phyloP scores from a whole-genome alignment of 1,140 invertebrate species.

The Muscidifurax raptorellus region DNA sequence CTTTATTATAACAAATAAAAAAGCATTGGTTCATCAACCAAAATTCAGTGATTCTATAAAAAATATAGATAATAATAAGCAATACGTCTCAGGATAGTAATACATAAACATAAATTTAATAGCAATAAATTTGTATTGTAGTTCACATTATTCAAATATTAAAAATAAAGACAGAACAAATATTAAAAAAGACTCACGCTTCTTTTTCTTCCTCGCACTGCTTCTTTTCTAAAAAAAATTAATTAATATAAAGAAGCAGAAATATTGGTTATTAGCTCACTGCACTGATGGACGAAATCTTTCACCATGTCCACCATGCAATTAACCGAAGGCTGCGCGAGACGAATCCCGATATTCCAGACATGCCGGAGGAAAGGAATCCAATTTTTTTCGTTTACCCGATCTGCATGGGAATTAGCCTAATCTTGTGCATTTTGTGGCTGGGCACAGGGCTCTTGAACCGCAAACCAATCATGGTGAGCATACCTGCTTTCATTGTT shows the following conservation, averaged over 20 bases:
- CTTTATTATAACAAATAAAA: too few species aligned
- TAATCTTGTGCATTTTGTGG: constrained; percentile 62
- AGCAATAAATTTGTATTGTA: too few species aligned
- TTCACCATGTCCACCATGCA: constrained; percentile 65
- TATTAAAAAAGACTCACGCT: too few species aligned
- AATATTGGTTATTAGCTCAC: constrained; percentile 48
- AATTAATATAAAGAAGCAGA: background rate
- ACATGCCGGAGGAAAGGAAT: constrained; percentile 67
- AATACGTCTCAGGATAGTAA: too few species aligned
- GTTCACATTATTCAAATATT: too few species aligned
- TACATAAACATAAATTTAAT: too few species aligned
- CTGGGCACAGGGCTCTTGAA: constrained; percentile 52
- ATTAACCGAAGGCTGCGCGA: constrained; percentile 54
- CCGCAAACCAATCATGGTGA: constrained; percentile 58
- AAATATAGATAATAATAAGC: too few species aligned
- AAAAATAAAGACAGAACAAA: too few species aligned
- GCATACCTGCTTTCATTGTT: constrained; percentile 11
- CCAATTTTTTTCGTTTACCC: constrained; percentile 66
- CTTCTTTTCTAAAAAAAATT: too few species aligned
- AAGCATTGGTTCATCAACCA: too few species aligned
- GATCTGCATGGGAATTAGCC: constrained; percentile 63
- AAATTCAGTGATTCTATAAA: too few species aligned
- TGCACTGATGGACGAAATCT: constrained; percentile 57
- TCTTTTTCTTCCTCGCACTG: too few species aligned
- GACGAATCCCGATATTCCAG: constrained; percentile 57